Evolutionary conservation across 2,888 invertebrate genomes (phyloP).

Genomic region (Habroteleia sp.): DNA sequence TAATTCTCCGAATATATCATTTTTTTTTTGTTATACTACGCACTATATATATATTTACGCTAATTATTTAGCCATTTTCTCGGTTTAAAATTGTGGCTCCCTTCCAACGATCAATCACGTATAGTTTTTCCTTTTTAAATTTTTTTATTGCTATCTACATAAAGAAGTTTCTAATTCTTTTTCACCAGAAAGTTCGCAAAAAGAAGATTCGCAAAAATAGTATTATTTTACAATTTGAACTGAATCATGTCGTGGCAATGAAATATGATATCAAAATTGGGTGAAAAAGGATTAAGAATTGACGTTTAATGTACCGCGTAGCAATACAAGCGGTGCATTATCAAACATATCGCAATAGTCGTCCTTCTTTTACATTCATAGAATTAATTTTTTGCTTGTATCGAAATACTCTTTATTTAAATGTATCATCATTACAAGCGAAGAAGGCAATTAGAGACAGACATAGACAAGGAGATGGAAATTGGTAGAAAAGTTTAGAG

Average conservation of each 20-base stretch:
- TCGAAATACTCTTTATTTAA: conserved; percentile 8
- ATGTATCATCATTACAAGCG: conserved; percentile 34
- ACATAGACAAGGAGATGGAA: conserved; percentile 40
- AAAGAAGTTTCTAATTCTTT: conserved; percentile 21
- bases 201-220: too few species aligned
- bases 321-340: conserved; percentile 17
- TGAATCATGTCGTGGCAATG: conserved; percentile 2
- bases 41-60: conserved; percentile 42
- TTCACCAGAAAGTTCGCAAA: conserved; percentile 30
- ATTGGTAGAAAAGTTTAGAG: conserved; percentile 46
- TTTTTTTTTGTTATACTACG: conserved; percentile 38
- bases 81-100: conserved; percentile 43
- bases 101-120: conserved; percentile 34
- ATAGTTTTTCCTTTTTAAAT: too few species aligned
- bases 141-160: too few species aligned
- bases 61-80: conserved; percentile 25
- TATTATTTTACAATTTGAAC: background rate
- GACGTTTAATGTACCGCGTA: conserved; percentile 14
- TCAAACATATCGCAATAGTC: conserved; percentile 14
- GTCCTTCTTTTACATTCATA: conserved; percentile 13
- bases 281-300: conserved; percentile 44
- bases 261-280: conserved; percentile 21
- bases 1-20: conserved; percentile 21
- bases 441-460: conserved; percentile 36
- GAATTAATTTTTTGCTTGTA: conserved; percentile 7